Percentiles rank a stretch among this genome's conserved stretches.
phyloP scores from a whole-genome alignment of 1,140 invertebrate genomes.

The Asobara japonica region DNA sequence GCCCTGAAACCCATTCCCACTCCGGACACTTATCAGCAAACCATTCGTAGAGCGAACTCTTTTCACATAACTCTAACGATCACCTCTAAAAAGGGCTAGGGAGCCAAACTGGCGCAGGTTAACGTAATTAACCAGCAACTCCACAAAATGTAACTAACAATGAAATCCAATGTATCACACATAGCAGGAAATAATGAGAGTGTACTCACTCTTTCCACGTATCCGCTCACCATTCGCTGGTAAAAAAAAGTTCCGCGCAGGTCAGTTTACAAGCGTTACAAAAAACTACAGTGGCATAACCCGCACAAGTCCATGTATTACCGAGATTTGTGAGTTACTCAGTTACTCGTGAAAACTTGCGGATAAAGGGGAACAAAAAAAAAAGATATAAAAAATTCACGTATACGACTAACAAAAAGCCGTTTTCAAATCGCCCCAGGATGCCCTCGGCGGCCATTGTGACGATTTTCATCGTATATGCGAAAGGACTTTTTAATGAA shows the following conservation, averaged over 20 bases:
- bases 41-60: too few relatives aligned
- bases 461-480: conserved; percentile 49
- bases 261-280: not conserved
- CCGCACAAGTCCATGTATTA: not conserved
- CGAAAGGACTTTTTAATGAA: conserved; percentile 50
- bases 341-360: conserved; percentile 15
- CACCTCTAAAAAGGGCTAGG: too few relatives aligned
- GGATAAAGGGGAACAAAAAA: conserved; percentile 33
- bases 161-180: too few relatives aligned
- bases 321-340: not conserved
- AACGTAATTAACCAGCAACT: too few relatives aligned
- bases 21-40: too few relatives aligned
- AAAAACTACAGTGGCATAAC: not conserved
- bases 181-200: not conserved
- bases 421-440: conserved; percentile 36
- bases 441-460: conserved; percentile 43
- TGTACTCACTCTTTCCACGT: not conserved
- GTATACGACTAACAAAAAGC: conserved; percentile 33
- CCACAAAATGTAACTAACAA: too few relatives aligned
- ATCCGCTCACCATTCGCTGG: not conserved
- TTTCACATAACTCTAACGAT: too few relatives aligned
- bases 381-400: conserved; percentile 43
- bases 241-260: not conserved
- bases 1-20: too few relatives aligned
- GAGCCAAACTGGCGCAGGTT: too few relatives aligned